Conservation (phyloP, 2,113 vertebrate genomes). For the Engraulis encrasicolus region DNA sequence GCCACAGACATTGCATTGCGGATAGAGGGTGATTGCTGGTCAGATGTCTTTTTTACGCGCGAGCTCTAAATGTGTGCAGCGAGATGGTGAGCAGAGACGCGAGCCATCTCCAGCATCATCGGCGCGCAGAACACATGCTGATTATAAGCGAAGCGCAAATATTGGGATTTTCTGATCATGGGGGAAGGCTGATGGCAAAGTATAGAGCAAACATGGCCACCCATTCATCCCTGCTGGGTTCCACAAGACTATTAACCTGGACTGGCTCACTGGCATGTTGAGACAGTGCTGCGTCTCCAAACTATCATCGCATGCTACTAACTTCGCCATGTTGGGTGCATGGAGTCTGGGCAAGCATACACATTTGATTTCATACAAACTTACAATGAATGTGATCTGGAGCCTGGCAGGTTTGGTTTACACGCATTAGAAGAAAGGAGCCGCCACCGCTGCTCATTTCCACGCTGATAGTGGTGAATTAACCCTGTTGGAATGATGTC, state of each 20-base stretch:
- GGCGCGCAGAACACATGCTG: conserved; percentile 44
- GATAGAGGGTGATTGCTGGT: conserved; percentile 60
- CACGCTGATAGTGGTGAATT: conserved; percentile 65
- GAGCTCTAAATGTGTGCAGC: conserved; percentile 51
- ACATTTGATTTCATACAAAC: conserved; percentile 30
- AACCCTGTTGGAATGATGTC: conserved; percentile 65
- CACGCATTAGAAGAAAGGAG: conserved; percentile 34
- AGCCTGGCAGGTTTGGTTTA: background rate
- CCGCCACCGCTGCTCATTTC: conserved; percentile 47
- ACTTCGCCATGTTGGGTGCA: conserved; percentile 18
- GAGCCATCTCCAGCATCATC: conserved; percentile 50
- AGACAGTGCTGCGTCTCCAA: conserved; percentile 51
- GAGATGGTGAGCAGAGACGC: conserved; percentile 15
- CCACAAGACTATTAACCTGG: conserved; percentile 51
- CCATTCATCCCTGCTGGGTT: conserved; percentile 74
- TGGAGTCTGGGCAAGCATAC: conserved; percentile 7
- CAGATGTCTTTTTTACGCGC: conserved; percentile 49
- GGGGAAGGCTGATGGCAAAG: conserved; percentile 5
- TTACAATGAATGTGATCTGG: background rate
- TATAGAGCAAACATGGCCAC: conserved; percentile 72
- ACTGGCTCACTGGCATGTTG: conserved; percentile 59
- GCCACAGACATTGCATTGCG: conserved; percentile 65
- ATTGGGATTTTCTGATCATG: conserved; percentile 43
- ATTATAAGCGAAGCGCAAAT: conserved; percentile 15
- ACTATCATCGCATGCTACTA: conserved; percentile 8